A percentile compares a stretch with the other conserved stretches of the same genome.
Evolutionary conservation across 2,113 vertebrate genomes (phyloP).

Genomic region (Ammospiza caudacuta): DNA sequence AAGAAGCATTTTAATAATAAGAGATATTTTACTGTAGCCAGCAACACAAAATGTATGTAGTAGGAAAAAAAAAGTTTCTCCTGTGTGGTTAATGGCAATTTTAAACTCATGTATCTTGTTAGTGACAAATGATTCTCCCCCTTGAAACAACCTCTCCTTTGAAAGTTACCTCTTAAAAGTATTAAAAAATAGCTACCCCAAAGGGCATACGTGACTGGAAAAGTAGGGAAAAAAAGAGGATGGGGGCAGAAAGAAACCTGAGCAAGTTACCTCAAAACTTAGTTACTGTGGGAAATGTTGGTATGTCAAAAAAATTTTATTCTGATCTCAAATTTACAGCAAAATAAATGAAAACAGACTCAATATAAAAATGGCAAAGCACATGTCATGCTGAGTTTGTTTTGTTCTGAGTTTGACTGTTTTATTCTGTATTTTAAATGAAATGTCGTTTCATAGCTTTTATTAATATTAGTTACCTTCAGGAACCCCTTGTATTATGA

Average conservation of each 20-base stretch:
- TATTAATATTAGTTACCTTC: background rate
- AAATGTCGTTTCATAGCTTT: background rate
- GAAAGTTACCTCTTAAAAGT: background rate
- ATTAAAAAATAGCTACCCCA: background rate
- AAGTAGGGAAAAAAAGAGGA: background rate
- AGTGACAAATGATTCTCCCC: accelerated
- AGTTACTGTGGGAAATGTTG: background rate
- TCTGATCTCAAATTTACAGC: background rate
- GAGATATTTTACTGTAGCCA: background rate
- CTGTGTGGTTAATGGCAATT: background rate
- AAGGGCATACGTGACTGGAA: background rate
- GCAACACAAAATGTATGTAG: background rate
- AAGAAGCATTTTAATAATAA: background rate
- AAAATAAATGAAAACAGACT: background rate
- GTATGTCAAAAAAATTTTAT: background rate
- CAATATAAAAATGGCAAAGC: background rate
- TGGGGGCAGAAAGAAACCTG: background rate
- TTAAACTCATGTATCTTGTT: background rate
- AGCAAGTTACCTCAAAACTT: background rate
- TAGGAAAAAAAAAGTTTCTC: background rate
- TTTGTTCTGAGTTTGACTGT: background rate
- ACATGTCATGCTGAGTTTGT: background rate
- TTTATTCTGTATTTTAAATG: background rate
- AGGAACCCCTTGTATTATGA: background rate
- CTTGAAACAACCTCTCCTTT: background rate